Base-by-base conservation (phyloP, 1,140 invertebrate genomes). In the Achatina immaculata region DNA sequence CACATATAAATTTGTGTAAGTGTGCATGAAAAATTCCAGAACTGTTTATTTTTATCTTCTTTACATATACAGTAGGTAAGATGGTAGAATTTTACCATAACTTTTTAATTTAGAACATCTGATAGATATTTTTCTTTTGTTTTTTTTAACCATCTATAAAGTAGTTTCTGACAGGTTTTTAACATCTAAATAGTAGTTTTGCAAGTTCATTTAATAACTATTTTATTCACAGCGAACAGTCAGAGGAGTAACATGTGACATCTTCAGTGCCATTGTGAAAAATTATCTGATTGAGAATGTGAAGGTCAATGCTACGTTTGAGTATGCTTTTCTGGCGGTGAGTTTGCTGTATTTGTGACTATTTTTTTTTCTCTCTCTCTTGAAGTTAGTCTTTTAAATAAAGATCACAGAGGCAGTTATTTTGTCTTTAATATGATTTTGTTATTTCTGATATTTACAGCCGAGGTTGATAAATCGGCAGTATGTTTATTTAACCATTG, bases 221-320 rank as follows among this genome's bases (percentile, higher is more conserved):
- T 66, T 28, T 65, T 7, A 7, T 38, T 66, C 38, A 28, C 34
- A 71, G 68, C 36, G 68, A n/a, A 71, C 38, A 71, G 34, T 43
- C 14, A 34, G 68, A 71, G 68, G 68, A 6, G 21, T 71, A 71
- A 43, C 24, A 3, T 71, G 68, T 43, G 68, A 71, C 42, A 38
- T 71, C n/a, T 71, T 42, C 40, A 71, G n/a, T 24, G 40, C 3
- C 7, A 42, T 71, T 14, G 24, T 71, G 21, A 9, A 36, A 43
- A n/a, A 71, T 71, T 71, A 38, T n/a, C 6, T 6, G 1, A 38
- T 43, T 42, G 7, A 28, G 19, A 6, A 11, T 28, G 40, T n/a
- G 7, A 42, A 42, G 24, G 38, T 71, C 36, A 71, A 71, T 42
- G 68, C 68, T 4, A 71, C 68, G 21, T 42, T 71, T 38, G 68